Base-by-base conservation (phyloP, 2,888 invertebrate species). In the Mayetiola destructor region DNA sequence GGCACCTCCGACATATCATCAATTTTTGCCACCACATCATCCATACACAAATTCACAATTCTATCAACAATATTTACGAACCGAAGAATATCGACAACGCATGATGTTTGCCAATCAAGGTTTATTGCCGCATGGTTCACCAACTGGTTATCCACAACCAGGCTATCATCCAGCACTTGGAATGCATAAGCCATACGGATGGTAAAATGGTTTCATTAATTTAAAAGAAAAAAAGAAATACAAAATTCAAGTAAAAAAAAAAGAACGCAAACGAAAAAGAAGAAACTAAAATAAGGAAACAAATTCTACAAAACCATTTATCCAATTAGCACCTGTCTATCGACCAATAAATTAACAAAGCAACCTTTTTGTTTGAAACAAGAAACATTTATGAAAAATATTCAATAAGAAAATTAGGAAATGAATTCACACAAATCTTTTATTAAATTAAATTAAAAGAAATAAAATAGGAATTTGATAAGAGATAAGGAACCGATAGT, bases 31-130 rank as follows among this genome's bases (percentile, higher is more conserved):
- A 1, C 73, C 77, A 8, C 80, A 81, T 60, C 75, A 78, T 18
- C 76, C 80, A 14, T 75, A 78, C 0, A 76, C 78, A 0, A 76
- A 79, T 56, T 79, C 81, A 57, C 82, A 82, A 23, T 69, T 85
- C 23, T 86, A 86, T 67, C 84, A 84, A 66, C 85, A 85, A 67
- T 85, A 84, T 69, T 80, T 81, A 57, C 71, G 77, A 14, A 80
- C 80, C 61, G 80, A 81, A 61, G 79, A 80, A 63, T 69, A 81
- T 42, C 79, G 80, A 57, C 23, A 29, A 23, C 76, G 79, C 12
- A 77, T 78, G 62, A 80, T 80, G 66, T 79, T 81, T 74, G 42
- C 61, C 16, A 64, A 63, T 61, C 72, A 69, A 57, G 68, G 70
- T 48, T 60, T 72, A 42, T 60, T 72, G 48, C 23, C 5, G 4